Percentiles rank a stretch among this genome's conserved stretches.
phyloP scores from a whole-genome alignment of 2,113 vertebrate genomes.

The Cacatua alba region DNA sequence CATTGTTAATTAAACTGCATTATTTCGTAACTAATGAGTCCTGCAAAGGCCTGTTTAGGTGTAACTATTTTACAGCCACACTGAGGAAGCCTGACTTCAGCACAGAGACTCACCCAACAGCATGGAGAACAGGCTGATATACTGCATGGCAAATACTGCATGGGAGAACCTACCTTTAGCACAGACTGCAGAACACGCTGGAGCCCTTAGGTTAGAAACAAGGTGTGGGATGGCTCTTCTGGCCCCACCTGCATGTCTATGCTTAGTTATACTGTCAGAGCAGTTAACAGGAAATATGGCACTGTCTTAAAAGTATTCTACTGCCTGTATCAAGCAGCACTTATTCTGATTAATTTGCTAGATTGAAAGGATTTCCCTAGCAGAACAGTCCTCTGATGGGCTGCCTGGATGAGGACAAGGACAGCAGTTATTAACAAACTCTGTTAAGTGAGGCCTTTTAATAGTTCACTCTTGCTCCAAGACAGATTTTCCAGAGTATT shows the following conservation, averaged over 20 bases:
- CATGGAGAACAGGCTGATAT: not conserved
- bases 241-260: fast-evolving
- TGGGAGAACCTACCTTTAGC: not conserved
- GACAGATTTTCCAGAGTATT: not conserved
- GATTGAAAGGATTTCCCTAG: not conserved
- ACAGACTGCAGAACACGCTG: not conserved
- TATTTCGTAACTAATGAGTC: not conserved
- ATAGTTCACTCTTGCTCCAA: not conserved
- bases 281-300: not conserved
- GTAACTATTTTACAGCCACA: not conserved
- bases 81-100: not conserved
- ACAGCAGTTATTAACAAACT: not conserved
- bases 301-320: not conserved
- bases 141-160: not conserved
- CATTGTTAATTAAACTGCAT: not conserved
- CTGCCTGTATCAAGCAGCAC: not conserved
- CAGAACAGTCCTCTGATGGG: not conserved
- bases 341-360: not conserved
- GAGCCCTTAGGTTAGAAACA: not conserved
- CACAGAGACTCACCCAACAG: no score
- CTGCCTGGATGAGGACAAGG: not conserved
- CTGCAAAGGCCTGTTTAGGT: not conserved
- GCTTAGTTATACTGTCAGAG: not conserved
- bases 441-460: not conserved
- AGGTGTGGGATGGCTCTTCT: not conserved